Evolutionary conservation across 2,888 invertebrate genomes (phyloP).

Genomic region (Leptura quadrifasciata): DNA sequence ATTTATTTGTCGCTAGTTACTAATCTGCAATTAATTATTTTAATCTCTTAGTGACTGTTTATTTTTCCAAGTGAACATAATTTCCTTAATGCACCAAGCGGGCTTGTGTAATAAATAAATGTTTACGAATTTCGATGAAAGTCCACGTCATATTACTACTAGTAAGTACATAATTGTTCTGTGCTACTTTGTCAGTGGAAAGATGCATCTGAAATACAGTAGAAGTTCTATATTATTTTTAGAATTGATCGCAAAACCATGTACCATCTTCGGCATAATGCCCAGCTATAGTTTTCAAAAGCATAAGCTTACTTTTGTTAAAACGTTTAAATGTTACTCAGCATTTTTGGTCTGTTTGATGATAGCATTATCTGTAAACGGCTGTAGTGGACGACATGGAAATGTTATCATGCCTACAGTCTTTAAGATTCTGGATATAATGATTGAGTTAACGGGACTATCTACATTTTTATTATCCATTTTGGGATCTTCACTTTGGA

Average conservation of each 20-base stretch:
- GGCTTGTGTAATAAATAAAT: too few relatives aligned
- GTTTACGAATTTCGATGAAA: neutral
- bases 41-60: too few relatives aligned
- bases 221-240: neutral
- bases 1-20: too few relatives aligned
- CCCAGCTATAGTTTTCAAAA: too few relatives aligned
- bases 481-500: constrained; percentile 2
- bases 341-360: neutral
- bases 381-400: neutral
- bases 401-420: neutral
- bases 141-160: too few relatives aligned
- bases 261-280: neutral
- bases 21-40: too few relatives aligned
- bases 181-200: neutral
- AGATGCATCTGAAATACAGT: neutral
- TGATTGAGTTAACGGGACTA: neutral
- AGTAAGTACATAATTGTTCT: neutral
- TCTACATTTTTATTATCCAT: neutral
- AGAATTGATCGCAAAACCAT: neutral
- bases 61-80: too few relatives aligned
- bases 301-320: too few relatives aligned
- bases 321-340: too few relatives aligned
- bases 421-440: neutral
- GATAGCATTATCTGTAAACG: neutral
- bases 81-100: too few relatives aligned